Base-by-base conservation (phyloP, 2,113 vertebrate genomes). In the Phainopepla nitens region DNA sequence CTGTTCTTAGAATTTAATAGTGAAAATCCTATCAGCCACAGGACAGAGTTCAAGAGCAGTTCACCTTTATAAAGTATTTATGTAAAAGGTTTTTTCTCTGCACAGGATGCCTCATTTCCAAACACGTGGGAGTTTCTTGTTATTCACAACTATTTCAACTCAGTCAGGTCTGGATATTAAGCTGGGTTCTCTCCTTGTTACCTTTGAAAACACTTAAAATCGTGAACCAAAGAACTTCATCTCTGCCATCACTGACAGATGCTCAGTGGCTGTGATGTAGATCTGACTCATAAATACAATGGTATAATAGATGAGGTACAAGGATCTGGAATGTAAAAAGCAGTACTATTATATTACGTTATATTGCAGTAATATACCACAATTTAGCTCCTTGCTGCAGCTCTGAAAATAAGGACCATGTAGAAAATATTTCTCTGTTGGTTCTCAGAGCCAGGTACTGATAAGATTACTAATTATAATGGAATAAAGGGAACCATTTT, bases 61-160 rank as follows among this genome's bases (percentile, higher is more conserved):
- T 76, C 17, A 4, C 15, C 53, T 44, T 50, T 60, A 28, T 23
- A 51, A 84, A 71, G 4, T 29, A 47, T 54, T 68, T 47, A 15
- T 60, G 17, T 60, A 44, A 82, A 89, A 76, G 18, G 18, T 56
- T 80, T 76, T 22, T 93, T 86, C n/a, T 64, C 29, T 7, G 8
- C 36, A 35, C 1, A 2, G 13, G 22, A 42, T 51, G 27, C 29
- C 22, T 81, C 29, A 28, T 79, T 83, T 68, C 33, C 15, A 75
- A 82, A 61, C 49, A 79, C 0, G 0, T 19, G 14, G 10, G 16
- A 57, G 14, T 89, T 89, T 85, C 62, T 87, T 85, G 24, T 60
- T 21, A 13, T 22, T 65, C 17, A 3, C 0, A 0, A 65, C 28
- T 6, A 0, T 61, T 62, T 60, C 36, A 60, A 18, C 35, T 36